phyloP scores from a whole-genome alignment of 1,140 invertebrate genomes.

The Tachypleus tridentatus region DNA sequence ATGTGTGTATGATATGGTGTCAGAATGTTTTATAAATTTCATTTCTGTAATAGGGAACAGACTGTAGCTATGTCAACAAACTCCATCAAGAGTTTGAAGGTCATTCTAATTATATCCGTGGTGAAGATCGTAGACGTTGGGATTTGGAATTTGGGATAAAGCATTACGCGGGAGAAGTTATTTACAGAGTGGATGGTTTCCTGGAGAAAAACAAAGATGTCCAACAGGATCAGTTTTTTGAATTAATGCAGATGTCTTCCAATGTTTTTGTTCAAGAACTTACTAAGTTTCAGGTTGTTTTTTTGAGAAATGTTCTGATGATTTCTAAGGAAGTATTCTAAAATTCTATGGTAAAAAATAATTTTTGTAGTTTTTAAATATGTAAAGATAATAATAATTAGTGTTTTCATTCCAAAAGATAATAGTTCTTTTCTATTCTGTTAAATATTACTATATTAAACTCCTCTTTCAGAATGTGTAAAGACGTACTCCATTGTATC shows the following conservation, averaged over 20 bases:
- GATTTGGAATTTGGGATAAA: slow-evolving; percentile 79
- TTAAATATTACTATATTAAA: no score
- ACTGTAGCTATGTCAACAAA: slow-evolving; percentile 77
- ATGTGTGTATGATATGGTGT: no score
- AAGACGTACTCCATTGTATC: no score
- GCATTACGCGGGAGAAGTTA: slow-evolving; percentile 91
- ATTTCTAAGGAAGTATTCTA: no score
- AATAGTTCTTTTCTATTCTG: no score
- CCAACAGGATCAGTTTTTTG: slow-evolving; percentile 89
- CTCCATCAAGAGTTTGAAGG: slow-evolving; percentile 76
- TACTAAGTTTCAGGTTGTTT: slow-evolving; percentile 49
- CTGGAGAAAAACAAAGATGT: slow-evolving; percentile 94
- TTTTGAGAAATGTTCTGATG: no score
- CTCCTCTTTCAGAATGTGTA: no score
- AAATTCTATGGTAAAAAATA: no score
- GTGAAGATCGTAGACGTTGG: slow-evolving; percentile 73
- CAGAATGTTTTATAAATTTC: no score
- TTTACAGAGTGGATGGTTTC: slow-evolving; percentile 84
- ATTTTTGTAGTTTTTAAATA: no score
- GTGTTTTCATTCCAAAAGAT: no score
- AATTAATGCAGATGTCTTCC: slow-evolving; percentile 71
- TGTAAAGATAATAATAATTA: no score
- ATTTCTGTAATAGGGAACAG: slow-evolving; percentile 47
- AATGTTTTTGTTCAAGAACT: slow-evolving; percentile 80
- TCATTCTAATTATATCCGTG: slow-evolving; percentile 76